phyloP scores from a whole-genome alignment of 2,113 vertebrate genomes.

The Haemorhous mexicanus region DNA sequence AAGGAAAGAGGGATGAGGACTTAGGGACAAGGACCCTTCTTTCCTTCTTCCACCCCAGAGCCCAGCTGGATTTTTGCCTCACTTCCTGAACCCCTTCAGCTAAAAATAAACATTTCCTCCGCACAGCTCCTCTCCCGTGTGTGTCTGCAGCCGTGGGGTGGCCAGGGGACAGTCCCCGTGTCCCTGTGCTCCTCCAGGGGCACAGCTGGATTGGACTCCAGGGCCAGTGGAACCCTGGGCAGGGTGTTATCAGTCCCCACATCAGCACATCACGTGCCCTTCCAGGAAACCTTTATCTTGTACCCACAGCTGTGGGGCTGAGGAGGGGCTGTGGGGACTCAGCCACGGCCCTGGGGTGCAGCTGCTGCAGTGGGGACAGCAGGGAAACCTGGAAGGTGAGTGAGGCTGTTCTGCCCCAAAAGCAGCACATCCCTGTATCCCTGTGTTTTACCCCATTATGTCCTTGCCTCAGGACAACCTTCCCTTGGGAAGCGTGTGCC shows the following conservation, averaged over 20 bases:
- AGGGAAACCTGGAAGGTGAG: background rate
- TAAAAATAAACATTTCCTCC: background rate
- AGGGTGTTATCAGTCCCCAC: background rate
- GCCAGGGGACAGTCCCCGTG: rapidly evolving
- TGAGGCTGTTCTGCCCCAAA: background rate
- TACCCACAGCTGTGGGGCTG: background rate
- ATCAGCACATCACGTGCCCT: background rate
- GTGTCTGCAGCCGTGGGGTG: background rate
- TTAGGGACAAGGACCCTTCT: background rate
- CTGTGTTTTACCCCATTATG: background rate
- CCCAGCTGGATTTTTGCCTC: background rate
- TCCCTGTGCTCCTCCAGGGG: background rate
- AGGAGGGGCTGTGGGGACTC: background rate
- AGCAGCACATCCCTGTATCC: background rate
- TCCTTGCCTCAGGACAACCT: background rate
- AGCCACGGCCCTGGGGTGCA: rapidly evolving
- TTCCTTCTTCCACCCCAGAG: background rate
- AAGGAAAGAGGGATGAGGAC: background rate
- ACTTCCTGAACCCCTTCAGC: background rate
- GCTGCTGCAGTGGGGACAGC: background rate
- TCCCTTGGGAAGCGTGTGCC: background rate
- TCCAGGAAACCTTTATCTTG: slow-evolving; percentile 10
- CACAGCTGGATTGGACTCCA: background rate
- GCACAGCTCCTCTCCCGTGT: background rate
- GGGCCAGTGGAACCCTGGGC: background rate